Evolutionary conservation across 2,113 vertebrate genomes (phyloP).

Genomic region (Puma concolor): DNA sequence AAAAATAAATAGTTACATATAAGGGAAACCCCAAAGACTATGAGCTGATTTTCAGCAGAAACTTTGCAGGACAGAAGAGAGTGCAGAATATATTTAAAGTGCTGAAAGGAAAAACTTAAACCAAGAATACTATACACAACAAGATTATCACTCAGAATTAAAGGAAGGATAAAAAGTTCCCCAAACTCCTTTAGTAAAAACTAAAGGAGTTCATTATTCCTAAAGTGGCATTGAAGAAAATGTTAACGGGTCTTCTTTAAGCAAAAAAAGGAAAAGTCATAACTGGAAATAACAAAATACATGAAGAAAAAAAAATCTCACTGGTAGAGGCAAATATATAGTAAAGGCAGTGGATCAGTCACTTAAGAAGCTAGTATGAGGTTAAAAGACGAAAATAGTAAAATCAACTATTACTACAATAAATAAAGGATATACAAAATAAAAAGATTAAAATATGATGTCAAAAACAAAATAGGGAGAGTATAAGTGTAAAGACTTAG

Average conservation of each 20-base stretch:
- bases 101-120: neutral
- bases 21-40: neutral
- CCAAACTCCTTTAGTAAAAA: neutral
- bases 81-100: neutral
- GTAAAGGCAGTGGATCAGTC: neutral
- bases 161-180: neutral
- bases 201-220: neutral
- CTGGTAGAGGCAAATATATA: neutral
- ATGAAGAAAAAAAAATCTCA: neutral
- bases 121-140: neutral
- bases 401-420: neutral
- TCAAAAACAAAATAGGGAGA: neutral
- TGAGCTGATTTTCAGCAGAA: neutral
- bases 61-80: neutral
- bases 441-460: neutral
- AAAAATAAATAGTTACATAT: neutral
- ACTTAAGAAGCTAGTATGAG: neutral
- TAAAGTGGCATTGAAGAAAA: neutral
- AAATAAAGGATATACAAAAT: neutral
- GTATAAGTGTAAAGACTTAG: neutral
- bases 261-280: neutral
- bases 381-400: neutral
- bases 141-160: neutral
- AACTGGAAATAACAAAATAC: neutral
- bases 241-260: neutral